Evolutionary conservation across 2,888 invertebrate species (phyloP).

Genomic region (Anorthoa munda): DNA sequence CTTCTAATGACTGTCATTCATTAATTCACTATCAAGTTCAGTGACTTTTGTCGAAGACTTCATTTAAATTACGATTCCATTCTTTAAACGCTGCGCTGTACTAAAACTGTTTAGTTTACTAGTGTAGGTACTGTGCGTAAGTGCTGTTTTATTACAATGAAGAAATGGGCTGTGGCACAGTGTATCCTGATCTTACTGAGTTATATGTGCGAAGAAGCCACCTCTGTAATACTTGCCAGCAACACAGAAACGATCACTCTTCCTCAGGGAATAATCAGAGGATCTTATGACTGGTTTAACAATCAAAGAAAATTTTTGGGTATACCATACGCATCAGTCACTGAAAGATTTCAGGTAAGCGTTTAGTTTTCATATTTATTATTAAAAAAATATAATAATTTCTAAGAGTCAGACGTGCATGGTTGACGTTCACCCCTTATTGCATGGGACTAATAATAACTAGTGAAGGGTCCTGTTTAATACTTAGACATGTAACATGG

Average conservation of each 20-base stretch:
- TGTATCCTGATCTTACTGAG: constrained; percentile 7
- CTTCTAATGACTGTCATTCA: constrained; percentile 2
- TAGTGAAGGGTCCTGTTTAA: neutral
- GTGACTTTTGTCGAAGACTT: too few relatives aligned
- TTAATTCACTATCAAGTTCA: too few relatives aligned
- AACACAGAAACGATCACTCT: constrained; percentile 28
- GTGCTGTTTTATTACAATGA: constrained; percentile 22
- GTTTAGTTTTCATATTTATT: neutral
- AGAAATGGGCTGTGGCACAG: neutral
- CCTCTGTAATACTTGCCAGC: neutral
- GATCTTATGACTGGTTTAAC: constrained; percentile 43
- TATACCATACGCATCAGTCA: constrained; percentile 69
- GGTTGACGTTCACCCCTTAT: neutral
- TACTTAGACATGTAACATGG: too few relatives aligned
- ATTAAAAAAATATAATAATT: neutral
- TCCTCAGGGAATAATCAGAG: constrained; percentile 66
- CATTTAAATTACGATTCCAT: constrained; percentile 2
- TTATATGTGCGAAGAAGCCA: constrained; percentile 9
- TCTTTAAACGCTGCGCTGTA: neutral
- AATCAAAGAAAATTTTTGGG: constrained; percentile 66
- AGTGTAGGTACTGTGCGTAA: neutral
- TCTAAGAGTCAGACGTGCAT: neutral
- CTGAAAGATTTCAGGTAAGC: constrained; percentile 66
- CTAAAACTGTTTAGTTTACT: neutral
- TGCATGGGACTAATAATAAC: neutral